phyloP scores from a whole-genome alignment of 2,113 vertebrate genomes.

The Tragelaphus imberbis region DNA sequence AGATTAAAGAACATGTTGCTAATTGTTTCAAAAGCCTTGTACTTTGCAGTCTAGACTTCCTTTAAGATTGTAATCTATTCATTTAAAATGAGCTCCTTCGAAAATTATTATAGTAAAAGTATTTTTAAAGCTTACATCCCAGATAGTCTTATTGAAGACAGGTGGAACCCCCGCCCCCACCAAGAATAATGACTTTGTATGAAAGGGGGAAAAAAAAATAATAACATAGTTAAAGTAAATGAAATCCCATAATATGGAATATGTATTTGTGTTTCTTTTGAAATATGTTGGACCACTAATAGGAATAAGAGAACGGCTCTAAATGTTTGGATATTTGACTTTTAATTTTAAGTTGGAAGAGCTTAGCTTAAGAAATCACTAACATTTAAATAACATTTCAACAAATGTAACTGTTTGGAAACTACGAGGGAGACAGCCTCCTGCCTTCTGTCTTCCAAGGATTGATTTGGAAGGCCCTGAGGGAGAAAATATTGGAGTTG shows the following conservation, averaged over 20 bases:
- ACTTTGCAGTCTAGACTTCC: conserved; percentile 10
- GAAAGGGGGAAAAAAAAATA: background rate
- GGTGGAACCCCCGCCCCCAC: background rate
- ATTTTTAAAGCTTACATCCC: conserved; percentile 37
- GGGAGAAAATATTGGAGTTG: conserved; percentile 89
- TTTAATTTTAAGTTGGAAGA: conserved; percentile 78
- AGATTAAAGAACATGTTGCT: conserved; percentile 22
- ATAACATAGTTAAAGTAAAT: background rate
- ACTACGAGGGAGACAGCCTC: conserved; percentile 61
- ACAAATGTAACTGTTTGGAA: conserved; percentile 75
- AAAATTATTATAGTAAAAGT: conserved; percentile 9
- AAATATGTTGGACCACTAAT: conserved; percentile 66
- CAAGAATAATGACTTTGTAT: background rate
- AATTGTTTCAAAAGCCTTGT: conserved; percentile 41
- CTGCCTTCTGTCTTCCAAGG: conserved; percentile 81
- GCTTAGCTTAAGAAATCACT: conserved; percentile 61
- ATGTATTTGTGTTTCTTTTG: conserved; percentile 57
- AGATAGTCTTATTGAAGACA: background rate
- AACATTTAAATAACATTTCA: conserved; percentile 74
- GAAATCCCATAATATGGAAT: conserved; percentile 5
- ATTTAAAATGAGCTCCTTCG: conserved; percentile 4
- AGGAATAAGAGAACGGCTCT: conserved; percentile 66
- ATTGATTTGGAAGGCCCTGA: conserved; percentile 86
- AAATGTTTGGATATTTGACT: conserved; percentile 78
- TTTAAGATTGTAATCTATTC: conserved; percentile 24